A percentile compares a stretch with the other conserved stretches of the same genome.
Evolutionary conservation across 2,888 invertebrate species (phyloP).

Genomic region (Lithophane ornitopus): DNA sequence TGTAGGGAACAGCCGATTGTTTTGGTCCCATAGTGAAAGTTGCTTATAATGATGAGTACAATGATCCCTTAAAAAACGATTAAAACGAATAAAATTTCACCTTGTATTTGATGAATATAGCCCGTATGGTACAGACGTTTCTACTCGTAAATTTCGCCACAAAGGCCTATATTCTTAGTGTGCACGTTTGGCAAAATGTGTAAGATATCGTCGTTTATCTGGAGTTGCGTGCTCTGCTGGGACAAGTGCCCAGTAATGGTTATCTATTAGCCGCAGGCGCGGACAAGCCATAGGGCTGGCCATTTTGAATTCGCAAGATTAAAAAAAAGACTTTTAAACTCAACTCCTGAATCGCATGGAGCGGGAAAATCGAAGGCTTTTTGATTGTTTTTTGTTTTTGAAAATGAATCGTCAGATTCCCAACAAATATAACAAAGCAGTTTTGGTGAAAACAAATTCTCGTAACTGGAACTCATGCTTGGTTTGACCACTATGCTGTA

Average conservation of each 20-base stretch:
- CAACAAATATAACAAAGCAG: neutral
- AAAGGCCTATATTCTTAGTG: constrained; percentile 20
- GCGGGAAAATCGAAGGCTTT: too few relatives aligned
- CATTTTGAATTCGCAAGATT: neutral
- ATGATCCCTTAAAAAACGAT: too few relatives aligned
- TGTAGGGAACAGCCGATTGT: too few relatives aligned
- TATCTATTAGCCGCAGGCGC: constrained; percentile 85
- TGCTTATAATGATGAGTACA: too few relatives aligned
- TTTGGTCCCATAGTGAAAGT: too few relatives aligned
- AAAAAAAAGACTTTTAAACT: neutral
- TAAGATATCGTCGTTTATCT: constrained; percentile 64
- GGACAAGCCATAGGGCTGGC: constrained; percentile 72
- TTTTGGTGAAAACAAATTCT: neutral
- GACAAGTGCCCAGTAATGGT: constrained; percentile 86
- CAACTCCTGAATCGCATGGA: neutral
- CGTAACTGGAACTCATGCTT: neutral
- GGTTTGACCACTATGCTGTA: neutral
- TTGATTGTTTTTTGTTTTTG: neutral
- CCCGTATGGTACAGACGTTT: neutral
- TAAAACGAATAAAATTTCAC: too few relatives aligned
- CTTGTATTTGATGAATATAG: too few relatives aligned
- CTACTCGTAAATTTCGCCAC: constrained; percentile 9
- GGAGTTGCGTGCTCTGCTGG: constrained; percentile 74
- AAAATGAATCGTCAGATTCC: neutral
- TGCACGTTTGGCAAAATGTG: constrained; percentile 53